Evolutionary conservation across 2,113 vertebrate species (phyloP).

Genomic region (Prolemur simus): DNA sequence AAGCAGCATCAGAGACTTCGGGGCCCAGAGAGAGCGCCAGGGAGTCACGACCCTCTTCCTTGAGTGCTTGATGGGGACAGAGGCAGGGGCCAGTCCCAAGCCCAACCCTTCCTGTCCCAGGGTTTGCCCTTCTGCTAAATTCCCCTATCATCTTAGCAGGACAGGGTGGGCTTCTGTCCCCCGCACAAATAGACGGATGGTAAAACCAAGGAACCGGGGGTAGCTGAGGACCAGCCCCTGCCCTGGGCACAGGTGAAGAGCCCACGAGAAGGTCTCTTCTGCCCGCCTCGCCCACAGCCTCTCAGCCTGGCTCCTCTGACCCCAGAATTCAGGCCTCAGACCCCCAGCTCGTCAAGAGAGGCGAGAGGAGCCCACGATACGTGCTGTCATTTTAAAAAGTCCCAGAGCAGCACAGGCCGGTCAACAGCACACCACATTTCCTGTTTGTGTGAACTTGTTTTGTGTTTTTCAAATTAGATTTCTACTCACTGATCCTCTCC

Average conservation of each 20-base stretch:
- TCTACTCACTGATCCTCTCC: slow-evolving; percentile 17
- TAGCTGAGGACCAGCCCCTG: not conserved
- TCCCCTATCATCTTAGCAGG: not conserved
- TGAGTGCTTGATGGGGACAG: not conserved
- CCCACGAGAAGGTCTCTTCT: not conserved
- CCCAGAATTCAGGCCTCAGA: not conserved
- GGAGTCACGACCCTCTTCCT: not conserved
- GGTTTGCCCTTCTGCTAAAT: not conserved
- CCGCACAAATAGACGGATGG: not conserved
- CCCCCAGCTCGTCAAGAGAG: not conserved
- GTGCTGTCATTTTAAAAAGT: not conserved
- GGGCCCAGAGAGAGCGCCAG: not conserved
- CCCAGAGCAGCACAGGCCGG: not conserved
- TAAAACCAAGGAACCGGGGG: not conserved
- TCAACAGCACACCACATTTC: not conserved
- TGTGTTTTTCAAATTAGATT: not conserved
- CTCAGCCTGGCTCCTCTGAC: not conserved
- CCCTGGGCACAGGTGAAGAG: not conserved
- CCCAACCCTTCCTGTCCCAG: not conserved
- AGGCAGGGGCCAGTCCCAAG: not conserved
- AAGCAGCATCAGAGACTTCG: not conserved
- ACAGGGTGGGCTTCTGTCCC: not conserved
- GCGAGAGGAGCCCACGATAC: not conserved
- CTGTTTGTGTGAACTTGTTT: not conserved
- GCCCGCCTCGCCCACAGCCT: no score